Base-by-base conservation (phyloP, 2,888 invertebrate species). In the Oligia fasciuncula region DNA sequence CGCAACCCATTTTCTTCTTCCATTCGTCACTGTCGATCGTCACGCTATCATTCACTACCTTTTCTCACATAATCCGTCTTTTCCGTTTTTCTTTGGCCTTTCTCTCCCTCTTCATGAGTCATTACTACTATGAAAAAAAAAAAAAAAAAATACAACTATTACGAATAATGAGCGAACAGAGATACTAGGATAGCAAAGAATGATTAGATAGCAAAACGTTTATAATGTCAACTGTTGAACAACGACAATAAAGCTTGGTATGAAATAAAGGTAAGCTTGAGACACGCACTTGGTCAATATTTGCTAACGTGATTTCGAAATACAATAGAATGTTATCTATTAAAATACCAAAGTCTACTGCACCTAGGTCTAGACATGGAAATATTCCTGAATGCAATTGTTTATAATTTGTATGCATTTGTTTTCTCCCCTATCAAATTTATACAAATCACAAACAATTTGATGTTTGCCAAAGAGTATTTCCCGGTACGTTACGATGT, bases 281-380 rank as follows among this genome's bases (percentile, higher is more conserved):
- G 23, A 60, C 19, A 67, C 63, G 62, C 79, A 80, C 76, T 73
- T 76, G 80, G 23, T 66, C 68, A 84, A 84, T 72, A 84, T 84
- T 84, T 84, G 68, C 23, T 13, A 68, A 72, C 76, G 60, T 72
- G 73, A 84, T 84, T 67, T 73, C n/a, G 80, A 68, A 84, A 84
- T 60, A 68, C 35, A 83, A 63, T 14, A 17, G 14, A 35, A 14
- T 66, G 60, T 65, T 69, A 70, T 66, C 46, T 69, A 19, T 69
- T 23, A 8, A 63, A 54, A 65, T n/a, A 80, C 63, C 35, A 74
- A 57, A 29, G 35, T 54, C 43, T 60, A 73, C 8, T 54, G 3
- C 14, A 35, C 40, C 4, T 1, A 46, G 35, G 68, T 74, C 68
- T 69, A 57, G 40, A 60, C 51, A n/a, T 29, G 9, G 57, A 40